Percentiles rank a stretch among this genome's conserved stretches.
Evolutionary conservation across 1,140 invertebrate genomes (phyloP).

Genomic region (Caenorhabditis latens): DNA sequence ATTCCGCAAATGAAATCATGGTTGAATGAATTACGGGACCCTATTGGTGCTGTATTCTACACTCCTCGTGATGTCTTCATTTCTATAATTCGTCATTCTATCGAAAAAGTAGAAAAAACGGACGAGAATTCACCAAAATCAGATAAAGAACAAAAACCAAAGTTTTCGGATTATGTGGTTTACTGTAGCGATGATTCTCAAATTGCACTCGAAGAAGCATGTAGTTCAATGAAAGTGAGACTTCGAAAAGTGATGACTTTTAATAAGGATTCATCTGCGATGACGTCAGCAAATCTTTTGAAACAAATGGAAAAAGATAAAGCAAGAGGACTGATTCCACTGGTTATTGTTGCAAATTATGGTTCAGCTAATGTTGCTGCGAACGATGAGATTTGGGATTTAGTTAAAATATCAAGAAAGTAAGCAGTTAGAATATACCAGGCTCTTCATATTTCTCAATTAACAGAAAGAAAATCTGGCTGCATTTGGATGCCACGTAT

Average conservation of each 20-base stretch:
- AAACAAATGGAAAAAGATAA: conserved; percentile 39
- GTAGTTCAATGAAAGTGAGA: neutral
- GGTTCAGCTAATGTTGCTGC: conserved; percentile 12
- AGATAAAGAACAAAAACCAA: neutral
- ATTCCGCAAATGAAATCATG: conserved; percentile 29
- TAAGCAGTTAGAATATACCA: neutral
- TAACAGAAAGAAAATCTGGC: conserved; percentile 26
- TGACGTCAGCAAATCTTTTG: conserved; percentile 3
- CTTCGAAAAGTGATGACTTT: conserved; percentile 12
- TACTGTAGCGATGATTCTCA: conserved; percentile 49
- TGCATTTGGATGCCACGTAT: conserved; percentile 28
- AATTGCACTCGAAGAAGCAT: conserved; percentile 24
- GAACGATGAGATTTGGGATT: conserved; percentile 43
- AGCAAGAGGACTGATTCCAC: conserved; percentile 16
- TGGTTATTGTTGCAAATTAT: conserved; percentile 27
- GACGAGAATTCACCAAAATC: neutral
- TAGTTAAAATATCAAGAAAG: conserved; percentile 12
- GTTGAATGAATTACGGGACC: neutral
- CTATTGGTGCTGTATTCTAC: conserved; percentile 20
- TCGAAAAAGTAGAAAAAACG: neutral
- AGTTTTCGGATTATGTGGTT: conserved; percentile 1
- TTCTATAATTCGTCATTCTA: conserved; percentile 1
- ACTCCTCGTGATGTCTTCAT: conserved; percentile 14
- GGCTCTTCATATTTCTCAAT: too few species aligned
- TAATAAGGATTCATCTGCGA: conserved; percentile 12